Evolutionary conservation across 2,113 vertebrate species (phyloP), one percentile per base, ranked within the genome.

Genomic region (Xiphophorus couchianus): DNA sequence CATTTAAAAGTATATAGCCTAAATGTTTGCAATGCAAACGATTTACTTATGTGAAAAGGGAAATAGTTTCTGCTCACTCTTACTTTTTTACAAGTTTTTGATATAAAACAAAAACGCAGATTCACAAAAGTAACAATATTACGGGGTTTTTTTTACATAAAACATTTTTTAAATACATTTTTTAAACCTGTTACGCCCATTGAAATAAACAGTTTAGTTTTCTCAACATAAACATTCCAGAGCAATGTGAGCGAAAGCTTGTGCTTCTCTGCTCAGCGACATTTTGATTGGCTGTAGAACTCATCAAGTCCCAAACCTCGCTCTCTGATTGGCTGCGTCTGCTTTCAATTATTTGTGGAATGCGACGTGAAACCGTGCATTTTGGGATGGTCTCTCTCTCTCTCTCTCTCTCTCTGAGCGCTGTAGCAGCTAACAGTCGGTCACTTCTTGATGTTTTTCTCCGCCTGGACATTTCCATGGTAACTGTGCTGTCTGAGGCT

Each of bases 381-480:
- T 60, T 75, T 67, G 77, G 81, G 70, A 66, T 68, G 76, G 73
- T 67, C 71, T 48, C 62, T 27, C 28, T 58, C 51, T 66, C 60
- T 44, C 14, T 17, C 10, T 10, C 35, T 35, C 33, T 35, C 33
- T 9, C 33, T 35, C 33, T 9, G 5, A 9, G 42, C 1, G 42
- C 14, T 6, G 19, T 62, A 12, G 39, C 70, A 19, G 66, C 8
- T 48, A 58, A 60, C 76, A n/a, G 63, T 72, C 19, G 2, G 37
- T 19, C 31, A 25, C 63, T 84, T 78, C 83, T 83, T 85, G 85
- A 80, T 86, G 76, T 28, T 63, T 85, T 80, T 80, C 7, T 11
- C 3, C 31, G 5, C 71, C 73, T 72, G 69, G 62, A 85, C 68
- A 91, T 90, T 88, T 92, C 90, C 80, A 91, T 89, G 89, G 89